Evolutionary conservation across 1,140 invertebrate genomes (phyloP).

Genomic region (Apis dorsata): DNA sequence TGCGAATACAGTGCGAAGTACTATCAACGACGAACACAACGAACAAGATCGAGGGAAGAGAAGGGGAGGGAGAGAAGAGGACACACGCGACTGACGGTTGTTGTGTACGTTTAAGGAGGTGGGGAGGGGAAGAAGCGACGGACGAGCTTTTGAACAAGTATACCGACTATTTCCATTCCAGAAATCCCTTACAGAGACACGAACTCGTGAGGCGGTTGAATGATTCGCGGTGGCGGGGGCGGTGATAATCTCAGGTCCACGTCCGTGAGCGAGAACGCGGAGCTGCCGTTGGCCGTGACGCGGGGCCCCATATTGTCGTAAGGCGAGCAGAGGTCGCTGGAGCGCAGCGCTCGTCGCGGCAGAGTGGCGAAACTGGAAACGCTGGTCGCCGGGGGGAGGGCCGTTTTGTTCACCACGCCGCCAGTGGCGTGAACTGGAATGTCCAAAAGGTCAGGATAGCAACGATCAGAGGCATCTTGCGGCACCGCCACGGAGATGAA

Average conservation of each 20-base stretch:
- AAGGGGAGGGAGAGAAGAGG: neutral
- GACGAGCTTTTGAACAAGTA: conserved; percentile 36
- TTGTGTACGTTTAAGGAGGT: neutral
- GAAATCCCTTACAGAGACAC: conserved; percentile 73
- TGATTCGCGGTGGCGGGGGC: conserved; percentile 80
- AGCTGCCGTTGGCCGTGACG: conserved; percentile 91
- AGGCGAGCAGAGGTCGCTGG: conserved; percentile 77
- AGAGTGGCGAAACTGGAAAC: conserved; percentile 83
- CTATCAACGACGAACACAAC: conserved; percentile 36
- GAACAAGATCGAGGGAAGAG: conserved; percentile 4
- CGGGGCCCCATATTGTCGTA: conserved; percentile 95
- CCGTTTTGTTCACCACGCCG: conserved; percentile 58
- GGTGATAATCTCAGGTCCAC: conserved; percentile 78
- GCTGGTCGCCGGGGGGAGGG: conserved; percentile 56
- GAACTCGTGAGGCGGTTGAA: conserved; percentile 80
- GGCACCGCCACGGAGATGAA: conserved; percentile 88
- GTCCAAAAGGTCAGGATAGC: conserved; percentile 89
- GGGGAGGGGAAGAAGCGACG: conserved; percentile 19
- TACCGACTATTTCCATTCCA: conserved; percentile 22
- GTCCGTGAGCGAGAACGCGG: conserved; percentile 89
- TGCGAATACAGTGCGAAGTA: conserved; percentile 1
- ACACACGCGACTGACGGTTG: neutral
- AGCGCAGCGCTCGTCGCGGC: conserved; percentile 78
- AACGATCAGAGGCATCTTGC: conserved; percentile 83
- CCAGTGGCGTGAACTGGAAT: conserved; percentile 79